Evolutionary conservation across 1,140 invertebrate genomes (phyloP).

Genomic region (Chrysoperla carnea): DNA sequence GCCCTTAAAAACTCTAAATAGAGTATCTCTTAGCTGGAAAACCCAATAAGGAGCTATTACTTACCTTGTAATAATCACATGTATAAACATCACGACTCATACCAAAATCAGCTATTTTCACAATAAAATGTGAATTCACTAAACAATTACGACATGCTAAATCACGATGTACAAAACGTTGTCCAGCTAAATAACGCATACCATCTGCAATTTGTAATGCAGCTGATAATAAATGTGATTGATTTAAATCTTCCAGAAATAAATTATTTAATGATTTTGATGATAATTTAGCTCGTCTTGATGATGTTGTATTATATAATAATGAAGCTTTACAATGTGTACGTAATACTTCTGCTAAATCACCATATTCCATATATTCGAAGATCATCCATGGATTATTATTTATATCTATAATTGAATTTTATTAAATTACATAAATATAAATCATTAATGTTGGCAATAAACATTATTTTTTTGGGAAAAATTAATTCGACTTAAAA

Average conservation of each 20-base stretch:
- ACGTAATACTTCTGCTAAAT: conserved; percentile 66
- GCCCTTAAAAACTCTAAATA: too few species aligned
- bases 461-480: conserved; percentile 9
- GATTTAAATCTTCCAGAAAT: conserved; percentile 18
- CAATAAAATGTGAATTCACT: conserved; percentile 55
- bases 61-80: conserved; percentile 81
- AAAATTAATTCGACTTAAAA: too few species aligned
- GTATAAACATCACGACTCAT: conserved; percentile 83
- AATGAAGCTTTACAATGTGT: conserved; percentile 30
- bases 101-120: conserved; percentile 87
- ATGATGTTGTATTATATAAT: background rate
- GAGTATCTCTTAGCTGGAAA: too few species aligned
- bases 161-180: conserved; percentile 83
- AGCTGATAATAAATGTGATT: conserved; percentile 39
- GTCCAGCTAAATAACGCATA: conserved; percentile 73
- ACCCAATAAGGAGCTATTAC: too few species aligned
- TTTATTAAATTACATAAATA: too few species aligned
- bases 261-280: conserved; percentile 21
- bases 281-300: conserved; percentile 6
- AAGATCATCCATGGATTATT: conserved; percentile 82
- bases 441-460: too few species aligned
- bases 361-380: conserved; percentile 81
- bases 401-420: conserved; percentile 30
- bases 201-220: conserved; percentile 63
- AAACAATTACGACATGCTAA: conserved; percentile 82